Base-by-base conservation (phyloP, 2,888 invertebrate species). In the Drosophila anomalipes region DNA sequence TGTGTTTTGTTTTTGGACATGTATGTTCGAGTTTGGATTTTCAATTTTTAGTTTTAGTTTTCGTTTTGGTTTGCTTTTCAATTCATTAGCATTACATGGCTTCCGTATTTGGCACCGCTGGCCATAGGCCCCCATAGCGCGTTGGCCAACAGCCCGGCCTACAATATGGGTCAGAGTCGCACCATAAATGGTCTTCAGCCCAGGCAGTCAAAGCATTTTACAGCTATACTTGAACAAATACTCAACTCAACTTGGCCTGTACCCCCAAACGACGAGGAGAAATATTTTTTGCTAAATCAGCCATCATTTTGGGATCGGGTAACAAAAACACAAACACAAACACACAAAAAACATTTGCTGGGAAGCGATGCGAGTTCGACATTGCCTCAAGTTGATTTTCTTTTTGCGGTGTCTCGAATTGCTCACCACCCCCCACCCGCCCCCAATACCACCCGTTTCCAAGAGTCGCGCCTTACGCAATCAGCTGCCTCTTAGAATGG, bases 61-160 rank as follows among this genome's bases (percentile, higher is more conserved):
- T 41, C 56, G 39, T 51, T 68, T 73, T 62, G 59, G 39, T 62
- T 67, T 69, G 74, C 63, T 70, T 70, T 86, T 82, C 64, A 74
- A 91, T 91, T 86, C 91, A 91, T 86, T 91, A 91, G 90, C 87
- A 87, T 89, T 91, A 77, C 85, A 89, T 67, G 85, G 90, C 86
- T 91, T 86, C 86, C 91, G 86, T 86, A 86, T 91, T 87, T 84
- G 85, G 90, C 71, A 54, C 64, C 70, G 70, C 59, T 35, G 57
- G 35, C 56, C 61, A 51, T 44, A 60, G 60, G 47, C 44, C 35
- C 16, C 39, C 41, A 53, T 47, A 57, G 61, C 73, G 66, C 61
- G 49, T 67, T 79, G 82, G 59, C 69, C 82, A 74, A 70, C 41
- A 37, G 16, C n/a, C 49, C 39, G 16, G 53, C 37, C 35, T 68